These are phyloP conservation scores for roundworm (Caenorhabditis elegans) DNA, from an alignment of 1,140 invertebrate genomes.

Conservation along the genomic window DNA sequence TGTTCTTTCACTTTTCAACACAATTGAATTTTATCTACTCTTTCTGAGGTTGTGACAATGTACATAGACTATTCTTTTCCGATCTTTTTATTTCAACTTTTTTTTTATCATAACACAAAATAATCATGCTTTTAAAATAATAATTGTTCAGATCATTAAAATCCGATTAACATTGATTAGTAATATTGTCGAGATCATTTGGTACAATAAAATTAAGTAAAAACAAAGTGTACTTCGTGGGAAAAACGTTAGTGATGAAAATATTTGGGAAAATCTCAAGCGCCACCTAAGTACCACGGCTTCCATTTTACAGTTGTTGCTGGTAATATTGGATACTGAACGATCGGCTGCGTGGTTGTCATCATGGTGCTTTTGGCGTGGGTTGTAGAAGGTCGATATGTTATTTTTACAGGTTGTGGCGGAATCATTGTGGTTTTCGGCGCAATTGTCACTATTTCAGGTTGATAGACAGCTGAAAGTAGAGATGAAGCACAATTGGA, in stretches of 20 bases:
- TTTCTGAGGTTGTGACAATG: neutral
- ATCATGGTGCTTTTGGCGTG: neutral
- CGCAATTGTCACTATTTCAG: neutral
- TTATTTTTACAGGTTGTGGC: neutral
- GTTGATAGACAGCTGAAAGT: neutral
- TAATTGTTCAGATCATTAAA: slow-evolving; percentile 1
- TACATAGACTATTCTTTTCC: neutral
- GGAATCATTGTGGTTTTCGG: neutral
- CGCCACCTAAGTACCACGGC: slow-evolving; percentile 42
- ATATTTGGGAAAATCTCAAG: no score
- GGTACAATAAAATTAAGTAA: slow-evolving; percentile 30
- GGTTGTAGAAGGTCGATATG: slow-evolving; percentile 1
- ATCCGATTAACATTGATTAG: neutral
- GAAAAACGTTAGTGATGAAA: neutral
- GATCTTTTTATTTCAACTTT: neutral
- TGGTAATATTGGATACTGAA: neutral
- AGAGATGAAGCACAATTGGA: no score
- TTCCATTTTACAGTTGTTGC: slow-evolving; percentile 35
- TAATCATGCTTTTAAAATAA: slow-evolving; percentile 2
- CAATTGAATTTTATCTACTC: neutral
- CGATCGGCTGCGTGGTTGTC: neutral
- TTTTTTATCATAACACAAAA: neutral
- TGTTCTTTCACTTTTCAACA: slow-evolving; percentile 13
- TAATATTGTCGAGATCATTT: slow-evolving; percentile 23
- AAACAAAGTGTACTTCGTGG: slow-evolving; percentile 8